Evolutionary conservation across 2,113 vertebrate species (phyloP).

Genomic region (Lota lota): DNA sequence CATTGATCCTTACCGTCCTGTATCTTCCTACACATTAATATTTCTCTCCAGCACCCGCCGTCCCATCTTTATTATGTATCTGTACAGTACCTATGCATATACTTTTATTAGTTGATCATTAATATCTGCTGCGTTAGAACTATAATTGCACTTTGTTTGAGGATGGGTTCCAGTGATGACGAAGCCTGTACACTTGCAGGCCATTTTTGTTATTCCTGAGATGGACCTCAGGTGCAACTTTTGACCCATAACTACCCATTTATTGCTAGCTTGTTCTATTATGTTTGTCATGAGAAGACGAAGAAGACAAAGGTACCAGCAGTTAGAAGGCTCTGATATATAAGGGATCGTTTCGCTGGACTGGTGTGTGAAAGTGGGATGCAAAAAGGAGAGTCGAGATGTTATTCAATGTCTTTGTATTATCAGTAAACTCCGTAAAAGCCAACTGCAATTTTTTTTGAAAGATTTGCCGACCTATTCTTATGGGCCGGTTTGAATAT

Average conservation of each 20-base stretch:
- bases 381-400: conserved; percentile 34
- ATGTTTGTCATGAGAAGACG: neutral
- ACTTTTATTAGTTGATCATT: conserved; percentile 56
- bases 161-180: conserved; percentile 55
- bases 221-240: neutral
- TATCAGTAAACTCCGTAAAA: conserved; percentile 54
- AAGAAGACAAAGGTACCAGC: conserved; percentile 39
- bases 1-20: too few relatives aligned
- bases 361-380: conserved; percentile 42
- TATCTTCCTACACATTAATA: too few relatives aligned
- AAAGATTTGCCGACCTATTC: conserved; percentile 39
- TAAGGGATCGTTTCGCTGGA: conserved; percentile 49
- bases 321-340: too few relatives aligned
- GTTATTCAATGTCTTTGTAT: conserved; percentile 53
- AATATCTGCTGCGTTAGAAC: conserved; percentile 63
- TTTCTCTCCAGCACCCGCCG: conserved; percentile 8
- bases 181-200: conserved; percentile 46
- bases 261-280: neutral
- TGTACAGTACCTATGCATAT: conserved; percentile 71
- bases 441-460: conserved; percentile 50
- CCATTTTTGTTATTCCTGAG: conserved; percentile 40
- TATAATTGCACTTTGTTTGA: conserved; percentile 73
- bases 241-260: too few relatives aligned
- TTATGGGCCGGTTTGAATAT: conserved; percentile 36
- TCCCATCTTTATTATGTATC: conserved; percentile 39